These are phyloP conservation scores for Lathronympha strigana DNA, from an alignment of 2,888 invertebrate species.

Conservation along the genomic window DNA sequence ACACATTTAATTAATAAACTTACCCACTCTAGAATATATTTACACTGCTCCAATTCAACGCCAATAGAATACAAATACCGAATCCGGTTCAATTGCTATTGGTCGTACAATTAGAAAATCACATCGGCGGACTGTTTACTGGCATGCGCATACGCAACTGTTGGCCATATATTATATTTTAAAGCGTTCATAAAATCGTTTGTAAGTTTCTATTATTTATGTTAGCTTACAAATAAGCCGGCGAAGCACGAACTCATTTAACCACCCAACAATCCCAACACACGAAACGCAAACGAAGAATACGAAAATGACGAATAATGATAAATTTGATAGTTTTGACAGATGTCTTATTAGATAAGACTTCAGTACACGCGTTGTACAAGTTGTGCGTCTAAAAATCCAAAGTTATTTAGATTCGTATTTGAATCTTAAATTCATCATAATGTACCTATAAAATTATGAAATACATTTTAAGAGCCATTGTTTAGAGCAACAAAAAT, in stretches of 20 bases:
- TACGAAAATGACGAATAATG: constrained; percentile 2
- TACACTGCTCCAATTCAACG: constrained; percentile 26
- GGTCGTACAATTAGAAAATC: constrained; percentile 35
- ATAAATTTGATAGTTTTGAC: constrained; percentile 11
- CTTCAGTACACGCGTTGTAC: neutral
- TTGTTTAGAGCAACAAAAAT: neutral
- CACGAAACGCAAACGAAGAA: constrained; percentile 18
- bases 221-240: constrained; percentile 23
- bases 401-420: neutral
- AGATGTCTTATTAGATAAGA: constrained; percentile 12
- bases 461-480: no score
- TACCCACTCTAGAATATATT: constrained; percentile 30
- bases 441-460: neutral
- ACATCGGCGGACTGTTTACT: constrained; percentile 22
- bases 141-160: constrained; percentile 32
- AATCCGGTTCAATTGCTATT: constrained; percentile 38
- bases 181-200: constrained; percentile 1
- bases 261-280: constrained; percentile 25
- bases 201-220: constrained; percentile 26
- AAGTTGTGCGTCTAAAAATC: no score
- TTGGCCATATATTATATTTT: constrained; percentile 3
- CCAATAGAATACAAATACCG: constrained; percentile 35
- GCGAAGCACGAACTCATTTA: constrained; percentile 16
- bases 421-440: neutral
- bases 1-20: constrained; percentile 21